These are phyloP conservation scores for Eilema griseolum DNA, from an alignment of 2,888 invertebrate species.

Conservation along the genomic window DNA sequence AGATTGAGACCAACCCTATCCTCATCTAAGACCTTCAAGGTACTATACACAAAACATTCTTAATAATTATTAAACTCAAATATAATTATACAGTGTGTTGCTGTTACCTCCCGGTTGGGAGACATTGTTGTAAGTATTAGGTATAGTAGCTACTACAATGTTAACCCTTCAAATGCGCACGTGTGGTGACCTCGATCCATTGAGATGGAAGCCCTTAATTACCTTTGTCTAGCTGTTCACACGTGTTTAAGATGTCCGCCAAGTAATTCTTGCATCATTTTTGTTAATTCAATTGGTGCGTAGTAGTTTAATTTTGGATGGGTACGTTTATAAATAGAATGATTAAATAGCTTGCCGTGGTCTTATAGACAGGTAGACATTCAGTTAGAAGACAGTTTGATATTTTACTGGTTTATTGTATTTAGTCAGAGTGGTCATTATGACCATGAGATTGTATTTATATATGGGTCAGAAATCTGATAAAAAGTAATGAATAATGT, in stretches of 20 bases:
- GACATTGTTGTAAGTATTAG: conserved; percentile 1
- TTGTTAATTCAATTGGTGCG: conserved; percentile 23
- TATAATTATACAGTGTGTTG: conserved; percentile 21
- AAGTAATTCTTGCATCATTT: conserved; percentile 33
- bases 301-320: conserved; percentile 18
- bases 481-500: no score
- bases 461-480: no score
- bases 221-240: conserved; percentile 69
- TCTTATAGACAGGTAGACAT: neutral
- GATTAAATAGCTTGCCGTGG: neutral
- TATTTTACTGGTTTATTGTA: no score
- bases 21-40: conserved; percentile 9
- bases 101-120: neutral
- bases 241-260: conserved; percentile 62
- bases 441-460: no score
- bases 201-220: conserved; percentile 69
- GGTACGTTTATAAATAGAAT: conserved; percentile 5
- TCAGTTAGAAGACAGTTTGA: neutral
- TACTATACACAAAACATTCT: conserved; percentile 1
- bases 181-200: conserved; percentile 66
- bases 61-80: conserved; percentile 11
- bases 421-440: no score
- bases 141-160: conserved; percentile 28
- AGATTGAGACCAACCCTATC: neutral
- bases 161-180: conserved; percentile 56